Evolutionary conservation across 2,888 invertebrate genomes (phyloP), one percentile per base, ranked within the genome.

Genomic region (Pristionchus fissidentatus): DNA sequence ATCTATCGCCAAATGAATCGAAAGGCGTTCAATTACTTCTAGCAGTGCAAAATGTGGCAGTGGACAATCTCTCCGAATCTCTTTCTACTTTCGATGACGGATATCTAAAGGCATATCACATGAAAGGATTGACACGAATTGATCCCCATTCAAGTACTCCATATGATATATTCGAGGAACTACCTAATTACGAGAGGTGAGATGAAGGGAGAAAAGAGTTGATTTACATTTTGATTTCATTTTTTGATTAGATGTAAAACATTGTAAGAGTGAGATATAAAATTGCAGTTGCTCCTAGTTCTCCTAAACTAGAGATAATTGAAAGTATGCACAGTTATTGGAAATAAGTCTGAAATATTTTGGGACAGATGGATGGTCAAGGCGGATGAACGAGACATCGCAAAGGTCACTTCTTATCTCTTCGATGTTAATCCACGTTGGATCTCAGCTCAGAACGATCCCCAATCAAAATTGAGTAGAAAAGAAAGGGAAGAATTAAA

Each of bases 1-100:
- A 22, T 77, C 49, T 32, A 8, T 7, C 41, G 10, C 41, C 70
- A 1, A 22, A 35, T 29, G 3, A n/a, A n/a, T 70, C n/a, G 22
- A 38, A 35, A 38, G 75, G 75, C 15, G 49, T 77, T 10, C 75
- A 77, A 49, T 35, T 77, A 49, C 32, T 77, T 32, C 75, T 77
- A 1, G 75, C 75, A 32, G 75, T 77, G 49, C 75, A 77, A 22
- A 77, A 77, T 52, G 75, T 77, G 13, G 75, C 75, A 49, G 75
- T 77, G 49, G 75, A 77, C 49, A 77, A 77, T 52, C 75, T 77
- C 19, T 46, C 38, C 38, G 75, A 77, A 22, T 22, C 75, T 32
- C 35, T 77, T 13, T 19, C 46, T 0, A 4, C 49, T 15, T 77
- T 77, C 75, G 75, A 77, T 32, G 49, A 46, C 49, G 75, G 75